phyloP scores from a whole-genome alignment of 53 echinoderm and acorn worm species.

The Antedon mediterranea region DNA sequence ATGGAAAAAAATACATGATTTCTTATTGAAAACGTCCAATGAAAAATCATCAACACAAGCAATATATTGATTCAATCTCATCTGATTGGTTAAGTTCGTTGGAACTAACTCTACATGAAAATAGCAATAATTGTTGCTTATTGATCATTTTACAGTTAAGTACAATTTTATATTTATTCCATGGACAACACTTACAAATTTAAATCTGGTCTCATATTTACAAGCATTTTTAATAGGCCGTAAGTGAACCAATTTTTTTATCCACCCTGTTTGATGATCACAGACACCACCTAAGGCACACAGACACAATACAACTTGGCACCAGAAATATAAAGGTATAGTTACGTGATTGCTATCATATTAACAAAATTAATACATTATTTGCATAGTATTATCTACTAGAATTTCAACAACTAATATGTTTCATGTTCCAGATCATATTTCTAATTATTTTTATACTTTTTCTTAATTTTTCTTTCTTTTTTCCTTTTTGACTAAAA shows the following conservation, averaged over 20 bases:
- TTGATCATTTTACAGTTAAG: no score
- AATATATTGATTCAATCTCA: neutral
- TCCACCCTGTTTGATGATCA: no score
- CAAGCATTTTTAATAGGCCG: no score
- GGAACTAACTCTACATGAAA: neutral
- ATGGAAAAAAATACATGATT: neutral
- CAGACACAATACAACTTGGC: neutral
- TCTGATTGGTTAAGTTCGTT: neutral
- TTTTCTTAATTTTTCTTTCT: neutral
- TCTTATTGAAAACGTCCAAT: no score
- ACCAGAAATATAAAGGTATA: neutral
- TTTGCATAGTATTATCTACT: neutral
- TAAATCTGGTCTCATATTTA: no score
- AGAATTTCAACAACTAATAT: neutral
- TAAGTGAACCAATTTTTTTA: no score
- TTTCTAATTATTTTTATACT: neutral
- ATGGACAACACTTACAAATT: no score
- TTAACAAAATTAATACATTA: neutral
- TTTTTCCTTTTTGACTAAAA: neutral
- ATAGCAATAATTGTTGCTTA: no score
- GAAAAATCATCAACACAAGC: neutral
- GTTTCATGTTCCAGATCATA: neutral
- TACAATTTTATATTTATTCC: no score
- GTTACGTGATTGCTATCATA: neutral
- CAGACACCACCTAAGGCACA: neutral